Percentiles rank a stretch among this genome's conserved stretches.
These are phyloP conservation scores for Zosterops lateralis DNA, from an alignment of 2,113 vertebrate genomes.

Conservation along the genomic window DNA sequence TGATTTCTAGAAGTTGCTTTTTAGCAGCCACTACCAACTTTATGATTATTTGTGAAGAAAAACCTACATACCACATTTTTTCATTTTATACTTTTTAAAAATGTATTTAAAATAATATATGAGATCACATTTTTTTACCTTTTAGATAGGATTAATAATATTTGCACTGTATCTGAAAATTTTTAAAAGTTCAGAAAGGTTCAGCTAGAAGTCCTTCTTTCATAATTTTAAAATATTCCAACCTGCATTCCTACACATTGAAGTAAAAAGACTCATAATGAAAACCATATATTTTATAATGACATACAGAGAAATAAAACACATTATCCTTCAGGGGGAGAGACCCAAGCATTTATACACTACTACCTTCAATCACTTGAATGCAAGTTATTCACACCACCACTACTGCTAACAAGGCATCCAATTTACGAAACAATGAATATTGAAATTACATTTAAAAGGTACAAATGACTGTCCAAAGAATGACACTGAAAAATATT, in stretches of 20 bases:
- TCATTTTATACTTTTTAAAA: background rate
- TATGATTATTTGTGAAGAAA: background rate
- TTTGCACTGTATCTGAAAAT: background rate
- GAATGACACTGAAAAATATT: slow-evolving; percentile 85
- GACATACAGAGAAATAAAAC: slow-evolving; percentile 43
- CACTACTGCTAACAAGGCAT: slow-evolving; percentile 78
- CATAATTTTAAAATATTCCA: slow-evolving; percentile 39
- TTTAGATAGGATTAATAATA: background rate
- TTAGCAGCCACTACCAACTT: background rate
- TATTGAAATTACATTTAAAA: slow-evolving; percentile 82
- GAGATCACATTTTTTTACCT: background rate
- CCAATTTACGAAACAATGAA: slow-evolving; percentile 83
- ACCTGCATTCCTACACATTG: slow-evolving; percentile 41
- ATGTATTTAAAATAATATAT: background rate
- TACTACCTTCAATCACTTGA: slow-evolving; percentile 79
- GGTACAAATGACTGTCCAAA: slow-evolving; percentile 82
- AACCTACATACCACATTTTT: background rate
- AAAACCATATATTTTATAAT: slow-evolving; percentile 53
- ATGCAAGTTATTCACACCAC: slow-evolving; percentile 79
- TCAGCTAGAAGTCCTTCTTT: background rate
- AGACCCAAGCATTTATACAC: slow-evolving; percentile 72
- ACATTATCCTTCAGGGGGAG: slow-evolving; percentile 40
- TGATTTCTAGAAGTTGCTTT: background rate
- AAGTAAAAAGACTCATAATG: slow-evolving; percentile 4
- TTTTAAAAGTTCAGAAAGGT: background rate